phyloP scores from a whole-genome alignment of 2,113 vertebrate species.

The Nanorana parkeri region DNA sequence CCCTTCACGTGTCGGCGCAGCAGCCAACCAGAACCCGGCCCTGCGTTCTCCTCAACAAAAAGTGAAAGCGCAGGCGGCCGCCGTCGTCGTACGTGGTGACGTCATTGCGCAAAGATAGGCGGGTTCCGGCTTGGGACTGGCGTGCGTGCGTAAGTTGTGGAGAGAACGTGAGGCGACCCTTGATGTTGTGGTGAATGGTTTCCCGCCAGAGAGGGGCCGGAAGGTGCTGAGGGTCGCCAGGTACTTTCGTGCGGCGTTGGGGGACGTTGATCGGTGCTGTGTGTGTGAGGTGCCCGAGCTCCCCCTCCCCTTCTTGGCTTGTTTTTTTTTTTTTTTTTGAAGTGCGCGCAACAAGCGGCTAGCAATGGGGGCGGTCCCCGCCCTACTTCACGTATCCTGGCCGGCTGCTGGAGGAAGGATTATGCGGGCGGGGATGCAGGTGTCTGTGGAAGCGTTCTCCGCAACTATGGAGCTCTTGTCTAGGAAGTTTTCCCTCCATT shows the following conservation, averaged over 20 bases:
- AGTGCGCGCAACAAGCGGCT: background rate
- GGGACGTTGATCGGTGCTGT: conserved; percentile 24
- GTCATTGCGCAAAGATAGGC: conserved; percentile 18
- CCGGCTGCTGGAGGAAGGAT: background rate
- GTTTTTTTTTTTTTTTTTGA: too few species aligned
- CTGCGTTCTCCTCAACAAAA: background rate
- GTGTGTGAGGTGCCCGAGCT: background rate
- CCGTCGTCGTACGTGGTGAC: background rate
- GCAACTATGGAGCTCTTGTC: too few species aligned
- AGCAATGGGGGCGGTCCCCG: background rate
- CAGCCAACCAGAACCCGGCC: background rate
- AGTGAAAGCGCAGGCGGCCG: background rate
- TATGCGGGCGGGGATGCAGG: too few species aligned
- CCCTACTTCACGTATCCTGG: background rate
- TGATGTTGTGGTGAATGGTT: background rate
- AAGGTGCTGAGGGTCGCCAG: conserved; percentile 17
- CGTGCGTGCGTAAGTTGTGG: conserved; percentile 7
- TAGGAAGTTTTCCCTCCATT: too few species aligned
- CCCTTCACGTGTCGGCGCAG: background rate
- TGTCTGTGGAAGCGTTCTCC: too few species aligned
- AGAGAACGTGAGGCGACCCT: conserved; percentile 54
- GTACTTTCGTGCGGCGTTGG: background rate
- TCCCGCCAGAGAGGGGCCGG: conserved; percentile 19
- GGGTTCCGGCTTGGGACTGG: conserved; percentile 52
- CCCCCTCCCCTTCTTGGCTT: background rate